phyloP scores from a whole-genome alignment of 2,797 vertebrate genomes.

The Coracias cyanogaster region DNA sequence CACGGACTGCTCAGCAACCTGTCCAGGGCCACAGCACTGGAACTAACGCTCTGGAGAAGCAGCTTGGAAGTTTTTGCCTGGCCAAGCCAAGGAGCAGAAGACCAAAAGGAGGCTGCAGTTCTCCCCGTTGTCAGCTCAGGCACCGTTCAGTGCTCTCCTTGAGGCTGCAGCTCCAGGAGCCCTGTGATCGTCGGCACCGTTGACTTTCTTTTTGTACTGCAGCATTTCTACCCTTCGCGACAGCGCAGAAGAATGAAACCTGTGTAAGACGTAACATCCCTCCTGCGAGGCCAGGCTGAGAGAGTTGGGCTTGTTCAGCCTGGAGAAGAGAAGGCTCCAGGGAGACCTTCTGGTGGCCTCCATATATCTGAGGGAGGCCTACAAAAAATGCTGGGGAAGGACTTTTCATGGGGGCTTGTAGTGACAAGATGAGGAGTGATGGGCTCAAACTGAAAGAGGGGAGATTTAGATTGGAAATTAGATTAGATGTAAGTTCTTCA shows the following conservation, averaged over 20 bases:
- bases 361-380: no score
- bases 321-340: no score
- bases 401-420: no score
- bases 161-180: neutral
- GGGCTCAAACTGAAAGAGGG: no score
- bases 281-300: no score
- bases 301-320: no score
- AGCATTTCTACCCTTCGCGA: neutral
- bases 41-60: neutral
- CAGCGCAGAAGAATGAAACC: neutral
- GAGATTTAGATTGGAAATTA: no score
- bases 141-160: neutral
- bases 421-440: no score
- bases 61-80: neutral
- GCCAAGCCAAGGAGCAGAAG: neutral
- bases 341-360: no score
- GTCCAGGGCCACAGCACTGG: accelerated
- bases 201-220: neutral
- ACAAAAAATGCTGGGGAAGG: no score
- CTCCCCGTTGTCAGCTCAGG: neutral
- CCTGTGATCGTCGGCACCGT: accelerated
- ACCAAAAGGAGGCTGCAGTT: neutral
- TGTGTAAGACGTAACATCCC: accelerated
- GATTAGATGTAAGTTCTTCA: no score
- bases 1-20: neutral